A percentile compares a stretch with the other conserved stretches of the same genome.
phyloP scores from a whole-genome alignment of 2,113 vertebrate species.

The Mus pahari region DNA sequence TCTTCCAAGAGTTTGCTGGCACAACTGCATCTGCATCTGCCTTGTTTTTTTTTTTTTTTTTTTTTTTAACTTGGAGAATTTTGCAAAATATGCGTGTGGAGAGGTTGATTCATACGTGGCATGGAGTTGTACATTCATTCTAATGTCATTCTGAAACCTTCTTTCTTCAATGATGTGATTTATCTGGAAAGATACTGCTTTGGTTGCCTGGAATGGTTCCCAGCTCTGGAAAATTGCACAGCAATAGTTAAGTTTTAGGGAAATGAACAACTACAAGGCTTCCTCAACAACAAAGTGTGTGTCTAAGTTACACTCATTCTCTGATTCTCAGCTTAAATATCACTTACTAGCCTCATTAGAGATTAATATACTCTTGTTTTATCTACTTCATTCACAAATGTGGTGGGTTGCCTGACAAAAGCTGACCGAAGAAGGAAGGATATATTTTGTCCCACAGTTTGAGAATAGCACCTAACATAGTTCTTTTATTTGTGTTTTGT shows the following conservation, averaged over 20 bases:
- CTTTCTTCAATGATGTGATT: conserved; percentile 83
- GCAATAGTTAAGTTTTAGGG: conserved; percentile 75
- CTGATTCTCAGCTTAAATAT: background rate
- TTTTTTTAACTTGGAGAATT: conserved; percentile 86
- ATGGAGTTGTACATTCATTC: conserved; percentile 84
- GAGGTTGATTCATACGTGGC: conserved; percentile 91
- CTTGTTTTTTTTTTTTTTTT: conserved; percentile 58
- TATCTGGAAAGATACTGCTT: conserved; percentile 70
- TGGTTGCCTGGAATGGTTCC: conserved; percentile 74
- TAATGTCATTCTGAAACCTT: conserved; percentile 79
- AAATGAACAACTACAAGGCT: conserved; percentile 22
- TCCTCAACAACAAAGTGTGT: background rate
- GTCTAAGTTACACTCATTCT: background rate
- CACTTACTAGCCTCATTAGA: background rate
- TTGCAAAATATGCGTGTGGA: conserved; percentile 85
- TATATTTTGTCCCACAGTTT: background rate
- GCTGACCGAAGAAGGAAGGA: no score
- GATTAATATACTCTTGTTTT: background rate
- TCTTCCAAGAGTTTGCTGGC: conserved; percentile 88
- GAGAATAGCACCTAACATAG: background rate
- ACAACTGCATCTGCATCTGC: background rate
- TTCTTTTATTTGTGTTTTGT: no score
- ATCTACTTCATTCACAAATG: background rate
- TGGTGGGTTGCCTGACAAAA: background rate
- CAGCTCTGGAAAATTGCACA: conserved; percentile 66